Evolutionary conservation across 2,888 invertebrate genomes (phyloP), one percentile per base, ranked within the genome.

Genomic region (Julus scanicus): DNA sequence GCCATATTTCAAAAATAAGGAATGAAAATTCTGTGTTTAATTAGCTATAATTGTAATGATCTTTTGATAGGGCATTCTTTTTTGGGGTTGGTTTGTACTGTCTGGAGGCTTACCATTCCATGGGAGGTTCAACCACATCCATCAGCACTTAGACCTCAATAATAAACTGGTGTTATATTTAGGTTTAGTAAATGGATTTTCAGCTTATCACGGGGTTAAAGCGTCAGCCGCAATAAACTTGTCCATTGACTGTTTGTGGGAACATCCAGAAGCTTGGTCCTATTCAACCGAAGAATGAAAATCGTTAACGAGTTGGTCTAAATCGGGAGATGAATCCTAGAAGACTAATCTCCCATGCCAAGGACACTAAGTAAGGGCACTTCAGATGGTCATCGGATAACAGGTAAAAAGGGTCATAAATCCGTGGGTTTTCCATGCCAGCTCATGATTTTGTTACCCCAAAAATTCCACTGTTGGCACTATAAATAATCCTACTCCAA

Each of bases 341-440:
- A 2, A 13, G 37, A 29, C 37, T 80, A 80, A 80, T 37, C 37
- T 29, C 37, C 4, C 37, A 80, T 80, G 29, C 80, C 37, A 20
- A 29, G 80, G 80, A 37, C 80, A 80, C 80, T 80, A 80, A 80
- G 80, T 80, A 80, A 80, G 80, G 80, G 80, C 80, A 80, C 80
- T 80, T 80, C 80, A 80, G 80, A 80, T 80, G 1, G 37, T 37
- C 80, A 37, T 5, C 4, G 29, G 80, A 80, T 80, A 80, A 37
- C 80, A 3, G 20, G 80, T 80, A 37, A 80, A 80, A 80, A 80
- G 37, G 37, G 80, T 80, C 80, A 13, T 80, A 80, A 80, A 80
- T 80, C 37, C 80, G 37, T 37, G 6, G 37, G 37, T 3, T 80
- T 0, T 29, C 80, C 37, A 80, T 63, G 20, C 80, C 37, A 37